phyloP scores from a whole-genome alignment of 35 echinoderm and acorn worm genomes.

The Strongylocentrotus purpuratus region DNA sequence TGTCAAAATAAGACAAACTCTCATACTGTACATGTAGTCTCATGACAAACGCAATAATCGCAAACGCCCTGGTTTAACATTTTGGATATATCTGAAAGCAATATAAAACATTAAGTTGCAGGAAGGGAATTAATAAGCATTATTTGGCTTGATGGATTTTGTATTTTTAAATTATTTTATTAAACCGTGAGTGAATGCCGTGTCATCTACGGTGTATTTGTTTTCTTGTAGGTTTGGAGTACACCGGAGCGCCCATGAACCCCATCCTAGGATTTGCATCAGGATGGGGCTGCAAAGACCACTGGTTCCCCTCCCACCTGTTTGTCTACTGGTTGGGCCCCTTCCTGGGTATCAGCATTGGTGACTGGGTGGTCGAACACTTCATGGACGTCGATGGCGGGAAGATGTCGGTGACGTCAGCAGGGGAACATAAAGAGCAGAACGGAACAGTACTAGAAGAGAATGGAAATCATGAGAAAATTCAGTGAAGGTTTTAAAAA shows the following conservation, averaged over 20 bases:
- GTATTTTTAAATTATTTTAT: too few species aligned
- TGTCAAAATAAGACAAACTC: too few species aligned
- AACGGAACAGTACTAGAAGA: neutral
- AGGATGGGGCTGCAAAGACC: constrained; percentile 27
- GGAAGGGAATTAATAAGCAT: too few species aligned
- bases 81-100: too few species aligned
- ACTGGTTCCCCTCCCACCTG: neutral
- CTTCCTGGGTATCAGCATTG: neutral
- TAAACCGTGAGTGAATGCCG: too few species aligned
- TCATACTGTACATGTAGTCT: too few species aligned
- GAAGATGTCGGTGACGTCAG: neutral
- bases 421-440: neutral
- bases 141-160: too few species aligned
- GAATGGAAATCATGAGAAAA: constrained; percentile 17
- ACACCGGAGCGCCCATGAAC: constrained; percentile 21
- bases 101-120: neutral
- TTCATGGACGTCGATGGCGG: neutral
- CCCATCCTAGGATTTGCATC: constrained; percentile 19
- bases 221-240: constrained; percentile 14
- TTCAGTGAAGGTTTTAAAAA: neutral
- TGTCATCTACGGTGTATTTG: too few species aligned
- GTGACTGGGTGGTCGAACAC: constrained; percentile 22
- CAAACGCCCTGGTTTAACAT: too few species aligned
- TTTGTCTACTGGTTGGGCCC: constrained; percentile 42
- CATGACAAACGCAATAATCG: too few species aligned